Percentiles rank a stretch among this genome's conserved stretches.
These are phyloP conservation scores for Esox lucius DNA, from an alignment of 2,797 vertebrate species.

Conservation along the genomic window DNA sequence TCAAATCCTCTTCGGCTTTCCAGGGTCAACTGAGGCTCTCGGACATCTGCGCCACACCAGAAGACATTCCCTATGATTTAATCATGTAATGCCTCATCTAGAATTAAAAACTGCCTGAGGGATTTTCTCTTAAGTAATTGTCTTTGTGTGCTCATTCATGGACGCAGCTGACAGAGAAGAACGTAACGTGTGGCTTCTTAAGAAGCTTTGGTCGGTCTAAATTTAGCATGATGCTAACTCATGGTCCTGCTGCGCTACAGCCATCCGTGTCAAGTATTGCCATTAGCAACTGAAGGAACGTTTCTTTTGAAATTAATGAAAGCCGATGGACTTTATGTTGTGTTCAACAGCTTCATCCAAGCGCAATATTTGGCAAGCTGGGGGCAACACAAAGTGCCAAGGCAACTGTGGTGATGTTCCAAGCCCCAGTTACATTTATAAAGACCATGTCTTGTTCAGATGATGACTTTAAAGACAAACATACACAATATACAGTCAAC, in stretches of 20 bases:
- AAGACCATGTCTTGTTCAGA: background rate
- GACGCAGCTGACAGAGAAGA: constrained; percentile 74
- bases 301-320: too few species aligned
- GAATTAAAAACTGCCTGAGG: constrained; percentile 70
- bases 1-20: constrained; percentile 34
- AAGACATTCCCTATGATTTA: constrained; percentile 34
- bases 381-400: constrained; percentile 12
- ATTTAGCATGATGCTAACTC: constrained; percentile 67
- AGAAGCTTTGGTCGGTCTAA: constrained; percentile 86
- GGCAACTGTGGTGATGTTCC: constrained; percentile 20
- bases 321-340: too few species aligned
- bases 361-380: too few species aligned
- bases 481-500: constrained; percentile 7
- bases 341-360: too few species aligned
- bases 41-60: constrained; percentile 21
- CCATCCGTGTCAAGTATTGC: too few species aligned
- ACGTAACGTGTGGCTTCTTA: constrained; percentile 83
- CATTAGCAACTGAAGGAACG: too few species aligned
- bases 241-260: background rate
- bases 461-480: background rate
- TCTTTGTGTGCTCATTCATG: constrained; percentile 69
- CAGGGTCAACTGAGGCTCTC: constrained; percentile 28
- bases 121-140: constrained; percentile 81
- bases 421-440: background rate
- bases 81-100: constrained; percentile 57